Evolutionary conservation across 1,140 invertebrate genomes (phyloP).

Genomic region (Drosophila insularis): DNA sequence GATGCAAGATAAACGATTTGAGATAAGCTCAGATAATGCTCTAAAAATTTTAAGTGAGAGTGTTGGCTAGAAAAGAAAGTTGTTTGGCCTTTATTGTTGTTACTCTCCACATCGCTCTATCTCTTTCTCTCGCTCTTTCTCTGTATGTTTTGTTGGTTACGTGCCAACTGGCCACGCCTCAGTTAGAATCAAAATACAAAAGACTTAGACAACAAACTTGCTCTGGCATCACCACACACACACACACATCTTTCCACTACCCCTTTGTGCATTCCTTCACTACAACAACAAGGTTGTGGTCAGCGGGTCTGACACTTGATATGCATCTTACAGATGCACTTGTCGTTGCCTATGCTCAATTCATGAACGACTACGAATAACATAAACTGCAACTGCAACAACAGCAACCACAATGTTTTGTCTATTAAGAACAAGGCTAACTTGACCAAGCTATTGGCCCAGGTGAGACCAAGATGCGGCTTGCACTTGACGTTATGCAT

Average conservation of each 20-base stretch:
- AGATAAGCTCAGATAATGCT: constrained; percentile 34
- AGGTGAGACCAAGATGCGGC: constrained; percentile 5
- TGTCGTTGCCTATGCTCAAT: constrained; percentile 23
- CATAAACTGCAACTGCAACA: constrained; percentile 6
- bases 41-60: constrained; percentile 50
- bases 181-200: constrained; percentile 58
- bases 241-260: neutral
- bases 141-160: constrained; percentile 18
- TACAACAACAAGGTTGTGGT: constrained; percentile 46
- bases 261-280: constrained; percentile 46
- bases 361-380: constrained; percentile 56
- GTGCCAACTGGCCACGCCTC: constrained; percentile 36
- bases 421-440: constrained; percentile 76
- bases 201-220: constrained; percentile 72
- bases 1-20: constrained; percentile 67
- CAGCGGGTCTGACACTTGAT: constrained; percentile 56
- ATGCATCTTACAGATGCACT: constrained; percentile 47
- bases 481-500: neutral
- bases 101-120: too few species aligned
- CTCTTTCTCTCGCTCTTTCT: too few species aligned
- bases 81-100: constrained; percentile 24
- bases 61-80: constrained; percentile 71
- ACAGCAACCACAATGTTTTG: constrained; percentile 15
- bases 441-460: constrained; percentile 33
- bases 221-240: constrained; percentile 16